Percentiles rank a stretch among this genome's conserved stretches.
phyloP scores from a whole-genome alignment of 2,888 invertebrate genomes.

The Troides oblongomaculatus region DNA sequence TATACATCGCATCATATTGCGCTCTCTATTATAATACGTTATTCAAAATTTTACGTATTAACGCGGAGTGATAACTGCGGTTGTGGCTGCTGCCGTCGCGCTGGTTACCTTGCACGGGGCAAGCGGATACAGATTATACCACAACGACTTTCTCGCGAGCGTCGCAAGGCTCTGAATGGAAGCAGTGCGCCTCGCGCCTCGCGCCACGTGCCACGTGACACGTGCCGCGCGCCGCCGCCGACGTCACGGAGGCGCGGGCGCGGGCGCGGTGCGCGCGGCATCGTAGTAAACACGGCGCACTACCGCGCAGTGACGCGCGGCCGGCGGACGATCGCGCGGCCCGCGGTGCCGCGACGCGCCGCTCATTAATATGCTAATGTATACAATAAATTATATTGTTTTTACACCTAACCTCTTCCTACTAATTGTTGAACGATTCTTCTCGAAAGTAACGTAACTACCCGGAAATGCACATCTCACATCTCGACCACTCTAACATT shows the following conservation, averaged over 20 bases:
- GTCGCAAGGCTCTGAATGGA: too few species aligned
- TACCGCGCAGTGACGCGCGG: not conserved
- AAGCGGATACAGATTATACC: too few species aligned
- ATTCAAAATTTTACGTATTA: too few species aligned
- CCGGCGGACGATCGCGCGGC: not conserved
- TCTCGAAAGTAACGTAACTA: too few species aligned
- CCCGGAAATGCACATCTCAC: not conserved
- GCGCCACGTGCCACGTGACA: too few species aligned
- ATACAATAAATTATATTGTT: conserved; percentile 1
- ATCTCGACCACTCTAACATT: not conserved
- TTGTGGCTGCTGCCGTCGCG: too few species aligned
- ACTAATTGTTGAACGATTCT: not conserved
- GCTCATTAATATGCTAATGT: not conserved
- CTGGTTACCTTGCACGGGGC: too few species aligned
- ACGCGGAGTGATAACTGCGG: too few species aligned
- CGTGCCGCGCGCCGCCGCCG: not conserved
- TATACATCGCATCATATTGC: too few species aligned
- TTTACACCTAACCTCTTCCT: not conserved
- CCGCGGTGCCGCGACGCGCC: not conserved
- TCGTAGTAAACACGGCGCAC: not conserved
- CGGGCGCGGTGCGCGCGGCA: not conserved
- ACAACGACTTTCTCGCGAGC: too few species aligned
- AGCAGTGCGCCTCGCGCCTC: too few species aligned
- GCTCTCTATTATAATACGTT: too few species aligned
- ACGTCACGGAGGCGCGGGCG: not conserved